Percentiles rank a stretch among this genome's conserved stretches.
Evolutionary conservation across 2,888 invertebrate species (phyloP).

Genomic region (Homarus gammarus): DNA sequence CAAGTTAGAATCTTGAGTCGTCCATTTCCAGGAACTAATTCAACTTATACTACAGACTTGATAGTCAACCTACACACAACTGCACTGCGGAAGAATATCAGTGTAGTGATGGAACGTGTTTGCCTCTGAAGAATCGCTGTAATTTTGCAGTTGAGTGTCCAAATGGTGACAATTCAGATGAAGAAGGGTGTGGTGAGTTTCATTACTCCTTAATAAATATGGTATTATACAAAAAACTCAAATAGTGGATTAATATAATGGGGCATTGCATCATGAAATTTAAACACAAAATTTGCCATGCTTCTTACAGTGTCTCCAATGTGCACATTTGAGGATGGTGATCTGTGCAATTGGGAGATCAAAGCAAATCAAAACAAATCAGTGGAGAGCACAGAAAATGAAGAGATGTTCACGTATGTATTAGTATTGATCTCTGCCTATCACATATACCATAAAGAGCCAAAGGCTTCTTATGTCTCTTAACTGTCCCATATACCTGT

Average conservation of each 20-base stretch:
- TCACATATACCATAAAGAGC: no score
- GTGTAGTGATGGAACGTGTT: conserved; percentile 49
- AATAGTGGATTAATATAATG: no score
- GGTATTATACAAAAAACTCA: neutral
- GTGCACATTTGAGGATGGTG: conserved; percentile 50
- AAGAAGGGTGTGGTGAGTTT: conserved; percentile 54
- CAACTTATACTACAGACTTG: neutral
- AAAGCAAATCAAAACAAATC: neutral
- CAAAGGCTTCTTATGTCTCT: no score
- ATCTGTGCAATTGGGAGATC: conserved; percentile 56
- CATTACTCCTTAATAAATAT: neutral
- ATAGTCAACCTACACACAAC: neutral
- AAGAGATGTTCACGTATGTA: conserved; percentile 37
- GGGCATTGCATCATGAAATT: no score
- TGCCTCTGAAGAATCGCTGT: conserved; percentile 32
- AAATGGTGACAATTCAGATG: conserved; percentile 52
- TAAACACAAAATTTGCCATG: no score
- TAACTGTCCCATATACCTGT: no score
- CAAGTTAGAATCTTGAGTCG: no score
- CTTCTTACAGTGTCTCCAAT: conserved; percentile 22
- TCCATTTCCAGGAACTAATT: no score
- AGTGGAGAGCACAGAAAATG: neutral
- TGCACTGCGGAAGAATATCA: conserved; percentile 37
- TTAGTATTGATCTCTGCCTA: no score
- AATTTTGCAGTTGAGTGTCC: conserved; percentile 65